Evolutionary conservation across 1,140 invertebrate species (phyloP).

Genomic region (Diabrotica undecimpunctata): DNA sequence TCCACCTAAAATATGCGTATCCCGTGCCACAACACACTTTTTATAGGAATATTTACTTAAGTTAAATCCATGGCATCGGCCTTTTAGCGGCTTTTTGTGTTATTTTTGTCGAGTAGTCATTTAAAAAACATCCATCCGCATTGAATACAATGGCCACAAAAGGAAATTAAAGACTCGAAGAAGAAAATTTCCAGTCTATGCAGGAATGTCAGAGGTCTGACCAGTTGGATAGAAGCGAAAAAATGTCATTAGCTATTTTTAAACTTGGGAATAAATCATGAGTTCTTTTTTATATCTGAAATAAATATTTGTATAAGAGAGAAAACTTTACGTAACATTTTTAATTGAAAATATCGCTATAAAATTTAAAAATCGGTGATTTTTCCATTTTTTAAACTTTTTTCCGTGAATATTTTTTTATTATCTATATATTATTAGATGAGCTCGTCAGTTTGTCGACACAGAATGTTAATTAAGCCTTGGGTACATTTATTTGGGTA

Average conservation of each 20-base stretch:
- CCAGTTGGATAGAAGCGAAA: slow-evolving; percentile 14
- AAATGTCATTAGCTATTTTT: slow-evolving; percentile 14
- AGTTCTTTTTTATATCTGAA: neutral
- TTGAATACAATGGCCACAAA: slow-evolving; percentile 16
- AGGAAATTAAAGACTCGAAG: slow-evolving; percentile 11
- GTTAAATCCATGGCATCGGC: neutral
- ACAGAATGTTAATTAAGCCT: too few species aligned
- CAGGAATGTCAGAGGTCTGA: slow-evolving; percentile 16
- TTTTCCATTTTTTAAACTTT: too few species aligned
- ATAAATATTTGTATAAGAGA: too few species aligned
- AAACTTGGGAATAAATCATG: slow-evolving; percentile 27
- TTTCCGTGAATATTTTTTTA: too few species aligned
- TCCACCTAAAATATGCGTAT: neutral
- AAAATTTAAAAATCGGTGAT: too few species aligned
- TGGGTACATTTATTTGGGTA: too few species aligned
- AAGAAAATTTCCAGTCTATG: slow-evolving; percentile 7
- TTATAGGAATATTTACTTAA: neutral
- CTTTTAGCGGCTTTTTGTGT: slow-evolving; percentile 1
- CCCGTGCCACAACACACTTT: neutral
- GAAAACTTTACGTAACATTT: too few species aligned
- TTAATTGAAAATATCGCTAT: too few species aligned
- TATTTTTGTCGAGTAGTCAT: slow-evolving; percentile 5
- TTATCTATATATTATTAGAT: too few species aligned
- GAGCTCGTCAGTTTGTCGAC: too few species aligned
- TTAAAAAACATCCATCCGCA: slow-evolving; percentile 18